Evolutionary conservation across 2,113 vertebrate genomes (phyloP), one percentile per base, ranked within the genome.

Genomic region (Galbula dea): DNA sequence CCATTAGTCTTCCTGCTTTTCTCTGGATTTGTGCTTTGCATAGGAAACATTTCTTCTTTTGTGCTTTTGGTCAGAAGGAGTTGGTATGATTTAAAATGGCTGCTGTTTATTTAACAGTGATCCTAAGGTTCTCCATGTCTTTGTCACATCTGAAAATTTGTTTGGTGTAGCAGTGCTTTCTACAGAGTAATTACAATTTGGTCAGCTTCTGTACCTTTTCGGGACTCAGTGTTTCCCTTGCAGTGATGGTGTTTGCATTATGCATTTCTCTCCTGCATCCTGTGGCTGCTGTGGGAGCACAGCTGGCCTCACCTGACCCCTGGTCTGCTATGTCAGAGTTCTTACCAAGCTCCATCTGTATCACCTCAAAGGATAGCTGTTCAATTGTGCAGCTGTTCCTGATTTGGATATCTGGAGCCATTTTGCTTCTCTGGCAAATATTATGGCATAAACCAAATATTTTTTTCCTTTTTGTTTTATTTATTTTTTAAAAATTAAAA

Each of bases 301-400:
- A 63, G 61, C 34, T 14, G 6, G 57, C 73, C 69, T 92, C 1
- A 0, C 58, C 78, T 61, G 73, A 93, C 90, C 69, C 61, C 75
- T 84, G 45, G 66, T 43, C 75, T 10, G 0, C 15, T 1, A 0
- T 29, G 62, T 73, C 66, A 68, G 37, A 68, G 54, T 3, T 86
- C 87, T 81, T 80, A 57, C 89, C 93, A 86, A 78, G 36, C 57
- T 69, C 84, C 69, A 81, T 84, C 91, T 95, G 84, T n/a, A 46
- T 15, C 4, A 4, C 76, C 69, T 88, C 5, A 2, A 67, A 84
- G 49, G 55, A 83, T 63, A 86, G 71, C 71, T 92, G 30, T 34
- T 67, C 36, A 80, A 67, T 71, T 54, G n/a, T 43, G 63, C 80
- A 94, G 78, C 71, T 94, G 77, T 3, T 4, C 49, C 54, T 74